Evolutionary conservation across 2,888 invertebrate genomes (phyloP).

Genomic region (Nasonovia ribisnigri): DNA sequence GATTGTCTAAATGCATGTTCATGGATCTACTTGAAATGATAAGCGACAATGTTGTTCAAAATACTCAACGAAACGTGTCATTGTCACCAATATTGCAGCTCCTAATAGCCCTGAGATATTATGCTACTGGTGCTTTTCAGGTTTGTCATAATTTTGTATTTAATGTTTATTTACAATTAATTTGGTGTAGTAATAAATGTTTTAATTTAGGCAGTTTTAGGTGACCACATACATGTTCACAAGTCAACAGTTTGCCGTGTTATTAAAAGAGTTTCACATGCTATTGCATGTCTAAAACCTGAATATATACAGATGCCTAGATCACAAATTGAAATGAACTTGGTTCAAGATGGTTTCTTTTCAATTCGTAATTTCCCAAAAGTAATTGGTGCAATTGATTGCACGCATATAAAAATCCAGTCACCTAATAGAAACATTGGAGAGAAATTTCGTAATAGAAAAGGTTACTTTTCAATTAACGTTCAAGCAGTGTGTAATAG

Average conservation of each 20-base stretch:
- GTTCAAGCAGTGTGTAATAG: too few relatives aligned
- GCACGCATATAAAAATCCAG: too few relatives aligned
- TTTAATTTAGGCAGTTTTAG: background rate
- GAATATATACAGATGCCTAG: background rate
- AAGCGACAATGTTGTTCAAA: background rate
- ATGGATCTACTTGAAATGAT: background rate
- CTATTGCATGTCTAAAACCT: background rate
- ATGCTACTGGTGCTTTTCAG: conserved; percentile 21
- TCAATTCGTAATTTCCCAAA: too few relatives aligned
- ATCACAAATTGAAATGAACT: background rate
- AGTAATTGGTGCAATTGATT: too few relatives aligned
- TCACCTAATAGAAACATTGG: too few relatives aligned
- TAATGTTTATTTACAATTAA: too few relatives aligned
- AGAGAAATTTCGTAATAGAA: too few relatives aligned
- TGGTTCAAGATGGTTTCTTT: background rate
- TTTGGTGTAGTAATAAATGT: too few relatives aligned
- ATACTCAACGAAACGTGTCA: background rate
- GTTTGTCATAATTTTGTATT: too few relatives aligned
- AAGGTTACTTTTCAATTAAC: too few relatives aligned
- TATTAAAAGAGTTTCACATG: background rate
- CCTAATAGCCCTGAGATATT: background rate
- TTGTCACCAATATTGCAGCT: background rate
- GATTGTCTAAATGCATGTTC: background rate
- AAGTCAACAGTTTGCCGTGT: background rate
- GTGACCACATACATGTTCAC: background rate